Conservation (phyloP, 2,797 vertebrate species). For the Darevskia nairensis region DNA sequence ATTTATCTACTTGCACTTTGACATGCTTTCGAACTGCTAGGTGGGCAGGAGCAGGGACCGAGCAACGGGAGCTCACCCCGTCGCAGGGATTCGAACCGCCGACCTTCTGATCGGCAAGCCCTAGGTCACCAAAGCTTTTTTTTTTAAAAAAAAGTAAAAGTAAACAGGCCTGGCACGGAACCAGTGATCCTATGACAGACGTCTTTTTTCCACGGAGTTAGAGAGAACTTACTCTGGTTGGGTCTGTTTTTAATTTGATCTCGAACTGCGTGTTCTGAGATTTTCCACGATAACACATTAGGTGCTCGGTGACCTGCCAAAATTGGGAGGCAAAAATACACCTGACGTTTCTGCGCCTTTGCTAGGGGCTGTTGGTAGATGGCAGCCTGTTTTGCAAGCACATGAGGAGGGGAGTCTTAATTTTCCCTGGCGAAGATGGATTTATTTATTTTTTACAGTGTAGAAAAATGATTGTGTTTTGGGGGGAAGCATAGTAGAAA, state of each 20-base stretch:
- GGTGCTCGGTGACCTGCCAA: not conserved
- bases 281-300: not conserved
- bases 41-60: no score
- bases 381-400: not conserved
- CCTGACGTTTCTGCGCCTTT: not conserved
- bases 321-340: not conserved
- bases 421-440: not conserved
- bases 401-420: not conserved
- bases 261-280: not conserved
- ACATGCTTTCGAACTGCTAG: no score
- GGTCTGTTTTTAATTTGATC: slow-evolving; percentile 9
- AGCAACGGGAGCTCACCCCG: no score
- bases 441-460: not conserved
- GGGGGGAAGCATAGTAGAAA: not conserved
- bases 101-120: no score
- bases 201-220: not conserved
- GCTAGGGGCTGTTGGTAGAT: not conserved
- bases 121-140: not conserved
- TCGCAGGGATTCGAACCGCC: no score
- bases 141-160: no score
- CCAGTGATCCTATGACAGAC: not conserved
- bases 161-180: not conserved
- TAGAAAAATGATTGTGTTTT: not conserved
- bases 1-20: no score
- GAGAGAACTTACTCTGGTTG: not conserved